Base-by-base conservation (phyloP, 2,113 vertebrate species). In the Apistogramma diplotaenia region DNA sequence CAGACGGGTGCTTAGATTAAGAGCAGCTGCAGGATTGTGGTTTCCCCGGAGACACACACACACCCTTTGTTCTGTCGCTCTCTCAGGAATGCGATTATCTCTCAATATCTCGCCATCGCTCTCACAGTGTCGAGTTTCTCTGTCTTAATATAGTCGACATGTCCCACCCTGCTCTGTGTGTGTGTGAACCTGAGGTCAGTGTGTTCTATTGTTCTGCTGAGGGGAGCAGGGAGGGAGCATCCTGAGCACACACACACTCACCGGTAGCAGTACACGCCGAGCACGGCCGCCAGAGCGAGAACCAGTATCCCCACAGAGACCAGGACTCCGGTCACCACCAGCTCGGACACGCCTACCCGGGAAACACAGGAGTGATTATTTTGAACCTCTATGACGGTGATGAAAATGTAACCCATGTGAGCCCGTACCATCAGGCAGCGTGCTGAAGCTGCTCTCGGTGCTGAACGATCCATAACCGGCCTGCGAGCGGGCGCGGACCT, bases 401-500 rank as follows among this genome's bases (percentile, higher is more conserved):
- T 21, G 2, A n/a, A 49, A 2, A 4, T 29, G 6, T 8, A 19
- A 46, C 0, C 9, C 9, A 0, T 5, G 5, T 3, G 16, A 29
- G 16, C 23, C 56, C 91, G 82, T 89, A 97, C 96, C 96, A 0
- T 95, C 90, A 1, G 94, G 91, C 58, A 95, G 91, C 0, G 96
- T 97, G 92, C 84, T 93, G 93, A 96, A 94, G 73, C 57, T 74
- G 11, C 71, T 82, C 13, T 86, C 89, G 0, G 89, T 76, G 75
- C 96, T 93, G 33, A 97, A 97, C 0, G 93, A 89, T 0, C 97
- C 96, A 1, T 96, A 97, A 1, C 97, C 97, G 0, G 96, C 93
- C 71, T 94, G 93, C 0, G 96, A 96, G 19, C 96, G 93, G 0
- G 96, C 96, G 0, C 96, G 93, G 29, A 97, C 96, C 85, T 96